Evolutionary conservation across 2,113 vertebrate species (phyloP).

Genomic region (Strix uralensis): DNA sequence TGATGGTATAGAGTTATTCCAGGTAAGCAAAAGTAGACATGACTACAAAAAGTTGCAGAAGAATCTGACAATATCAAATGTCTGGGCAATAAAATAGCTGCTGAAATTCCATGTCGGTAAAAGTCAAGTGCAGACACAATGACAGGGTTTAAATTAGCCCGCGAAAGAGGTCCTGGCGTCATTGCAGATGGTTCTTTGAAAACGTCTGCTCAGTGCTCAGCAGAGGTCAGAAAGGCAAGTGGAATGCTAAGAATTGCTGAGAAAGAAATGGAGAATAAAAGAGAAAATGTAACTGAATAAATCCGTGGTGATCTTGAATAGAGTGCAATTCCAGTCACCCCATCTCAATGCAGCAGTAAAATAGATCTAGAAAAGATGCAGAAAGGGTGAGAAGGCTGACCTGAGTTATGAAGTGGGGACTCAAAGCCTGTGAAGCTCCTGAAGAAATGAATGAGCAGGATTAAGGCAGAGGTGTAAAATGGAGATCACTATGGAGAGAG

Average conservation of each 20-base stretch:
- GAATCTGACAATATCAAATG: neutral
- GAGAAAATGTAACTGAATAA: slow-evolving; percentile 10
- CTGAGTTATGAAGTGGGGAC: neutral
- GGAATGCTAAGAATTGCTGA: slow-evolving; percentile 45
- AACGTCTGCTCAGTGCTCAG: slow-evolving; percentile 26
- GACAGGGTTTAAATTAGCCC: slow-evolving; percentile 45
- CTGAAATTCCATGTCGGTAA: slow-evolving; percentile 18
- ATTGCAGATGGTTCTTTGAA: slow-evolving; percentile 52
- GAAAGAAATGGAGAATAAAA: neutral
- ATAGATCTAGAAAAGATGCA: neutral
- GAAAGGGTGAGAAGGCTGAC: neutral
- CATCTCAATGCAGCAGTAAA: neutral
- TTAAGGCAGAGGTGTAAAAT: neutral
- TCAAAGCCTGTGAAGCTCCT: neutral
- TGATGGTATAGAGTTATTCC: neutral
- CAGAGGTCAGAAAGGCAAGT: slow-evolving; percentile 56
- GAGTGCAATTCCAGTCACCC: neutral
- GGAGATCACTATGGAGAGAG: neutral
- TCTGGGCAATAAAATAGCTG: neutral
- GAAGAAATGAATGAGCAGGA: neutral
- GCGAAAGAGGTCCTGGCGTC: slow-evolving; percentile 23
- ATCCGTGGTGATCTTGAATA: neutral
- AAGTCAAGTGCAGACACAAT: slow-evolving; percentile 51
- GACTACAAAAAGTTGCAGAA: neutral
- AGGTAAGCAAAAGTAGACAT: neutral